Evolutionary conservation across 2,888 invertebrate species (phyloP), one percentile per base, ranked within the genome.

Genomic region (Harpalus rufipes): DNA sequence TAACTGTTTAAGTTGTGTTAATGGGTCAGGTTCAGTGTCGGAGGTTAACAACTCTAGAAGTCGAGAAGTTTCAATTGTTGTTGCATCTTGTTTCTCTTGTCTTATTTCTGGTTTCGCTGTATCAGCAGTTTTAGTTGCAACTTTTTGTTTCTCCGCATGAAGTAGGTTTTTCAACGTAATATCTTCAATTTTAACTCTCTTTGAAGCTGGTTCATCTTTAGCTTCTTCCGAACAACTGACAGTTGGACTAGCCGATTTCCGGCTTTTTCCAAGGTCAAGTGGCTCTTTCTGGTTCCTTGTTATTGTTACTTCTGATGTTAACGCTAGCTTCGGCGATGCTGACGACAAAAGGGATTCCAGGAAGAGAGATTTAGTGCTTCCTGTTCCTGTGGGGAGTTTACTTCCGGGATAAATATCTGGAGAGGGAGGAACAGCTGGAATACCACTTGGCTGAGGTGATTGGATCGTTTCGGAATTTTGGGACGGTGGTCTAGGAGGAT

Each of bases 161-260:
- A 87, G 92, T 90, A 90, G 90, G 90, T 88, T 93, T 91, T 91
- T 94, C 90, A 91, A 87, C 0, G 91, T 91, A 51, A 91, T 90
- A 85, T 91, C 91, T 86, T 91, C 91, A 10, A 91, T 88, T 88
- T 93, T 93, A n/a, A 91, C 88, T 85, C 92, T 92, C 88, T 93
- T 93, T 7, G 91, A 89, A 3, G 92, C 89, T 1, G 93, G 92
- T 87, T 92, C 92, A 87, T 93, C 93, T 87, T 94, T 93, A 3
- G 94, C 94, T 89, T 95, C 95, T 87, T 95, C 95, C 0, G 95
- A 95, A 88, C 95, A 95, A n/a, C 94, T 94, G 0, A 95, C 94
- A 0, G 95, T 95, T 0, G 95, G 95, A 90, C 95, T 95, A 0
- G 94, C 94, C 12, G 94, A 94, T 90, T 94, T 94, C 88, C 94